Percentiles rank a stretch among this genome's conserved stretches.
Conservation (phyloP, 2,888 invertebrate species). For the Stenodema calcarata region DNA sequence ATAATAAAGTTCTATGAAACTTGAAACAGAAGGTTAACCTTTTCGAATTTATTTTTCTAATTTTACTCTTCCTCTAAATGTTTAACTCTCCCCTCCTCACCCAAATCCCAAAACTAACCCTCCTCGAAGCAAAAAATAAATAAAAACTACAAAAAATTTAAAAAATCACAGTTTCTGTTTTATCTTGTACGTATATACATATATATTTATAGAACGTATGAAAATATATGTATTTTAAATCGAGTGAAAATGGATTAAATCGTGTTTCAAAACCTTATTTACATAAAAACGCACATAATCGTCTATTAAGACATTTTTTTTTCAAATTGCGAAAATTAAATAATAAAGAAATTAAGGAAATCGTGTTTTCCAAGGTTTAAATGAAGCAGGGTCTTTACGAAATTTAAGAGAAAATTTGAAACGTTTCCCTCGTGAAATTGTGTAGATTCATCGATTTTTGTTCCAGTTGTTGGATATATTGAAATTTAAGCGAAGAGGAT, state of each 20-base stretch:
- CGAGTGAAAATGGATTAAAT: not conserved
- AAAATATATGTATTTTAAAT: constrained; percentile 12
- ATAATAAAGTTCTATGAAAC: constrained; percentile 2
- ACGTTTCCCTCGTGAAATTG: not conserved
- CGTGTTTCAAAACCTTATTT: not conserved
- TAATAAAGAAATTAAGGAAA: not conserved
- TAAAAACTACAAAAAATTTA: not conserved
- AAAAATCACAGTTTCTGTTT: not conserved
- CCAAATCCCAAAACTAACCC: not conserved
- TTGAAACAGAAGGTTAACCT: not conserved
- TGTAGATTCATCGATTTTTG: not conserved
- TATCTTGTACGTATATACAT: not conserved
- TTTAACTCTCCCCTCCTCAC: not conserved
- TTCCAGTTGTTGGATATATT: not conserved
- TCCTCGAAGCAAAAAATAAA: not conserved
- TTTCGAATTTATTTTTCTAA: constrained; percentile 43
- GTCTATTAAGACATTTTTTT: no score
- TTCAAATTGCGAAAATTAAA: no score
- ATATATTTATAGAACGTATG: constrained; percentile 12
- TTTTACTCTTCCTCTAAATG: constrained; percentile 3
- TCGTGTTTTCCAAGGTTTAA: not conserved
- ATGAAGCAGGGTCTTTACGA: not conserved
- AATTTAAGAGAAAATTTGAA: not conserved
- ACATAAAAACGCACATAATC: no score
- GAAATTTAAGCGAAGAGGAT: not conserved